These are phyloP conservation scores for Pionites leucogaster DNA, from an alignment of 2,113 vertebrate species.

Conservation along the genomic window DNA sequence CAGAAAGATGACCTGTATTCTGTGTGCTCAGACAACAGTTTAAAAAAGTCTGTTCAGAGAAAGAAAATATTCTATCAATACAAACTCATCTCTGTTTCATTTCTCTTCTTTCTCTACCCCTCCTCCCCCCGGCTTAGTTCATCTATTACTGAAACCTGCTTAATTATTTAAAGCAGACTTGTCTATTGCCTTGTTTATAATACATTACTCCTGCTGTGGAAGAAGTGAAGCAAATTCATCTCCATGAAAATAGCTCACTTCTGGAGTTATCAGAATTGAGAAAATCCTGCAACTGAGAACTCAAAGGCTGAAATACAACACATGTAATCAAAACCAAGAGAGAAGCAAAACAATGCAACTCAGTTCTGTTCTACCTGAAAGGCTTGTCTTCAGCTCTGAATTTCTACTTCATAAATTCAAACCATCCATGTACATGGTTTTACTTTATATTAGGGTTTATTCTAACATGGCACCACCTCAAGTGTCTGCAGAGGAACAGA, in stretches of 20 bases:
- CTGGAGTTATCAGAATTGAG: not conserved
- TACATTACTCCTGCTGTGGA: constrained; percentile 71
- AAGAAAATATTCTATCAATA: not conserved
- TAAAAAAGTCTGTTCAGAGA: not conserved
- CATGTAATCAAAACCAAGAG: not conserved
- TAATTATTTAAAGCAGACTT: constrained; percentile 82
- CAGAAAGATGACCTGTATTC: not conserved
- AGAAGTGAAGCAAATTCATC: constrained; percentile 40
- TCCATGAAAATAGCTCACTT: not conserved
- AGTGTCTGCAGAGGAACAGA: not conserved
- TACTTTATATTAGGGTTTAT: not conserved
- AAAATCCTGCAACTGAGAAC: not conserved
- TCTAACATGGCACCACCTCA: not conserved
- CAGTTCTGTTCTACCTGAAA: not conserved
- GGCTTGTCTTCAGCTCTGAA: not conserved
- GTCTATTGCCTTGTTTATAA: constrained; percentile 73
- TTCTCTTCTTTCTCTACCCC: not conserved
- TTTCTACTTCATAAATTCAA: not conserved
- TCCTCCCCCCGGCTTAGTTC: not conserved
- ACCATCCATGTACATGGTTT: rapidly evolving
- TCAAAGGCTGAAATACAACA: not conserved
- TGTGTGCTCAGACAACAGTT: not conserved
- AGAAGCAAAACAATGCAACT: not conserved
- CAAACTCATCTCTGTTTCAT: constrained; percentile 1
- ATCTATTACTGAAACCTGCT: constrained; percentile 71